Base-by-base conservation (phyloP, 2,797 vertebrate genomes). In the Xerus rutilus region DNA sequence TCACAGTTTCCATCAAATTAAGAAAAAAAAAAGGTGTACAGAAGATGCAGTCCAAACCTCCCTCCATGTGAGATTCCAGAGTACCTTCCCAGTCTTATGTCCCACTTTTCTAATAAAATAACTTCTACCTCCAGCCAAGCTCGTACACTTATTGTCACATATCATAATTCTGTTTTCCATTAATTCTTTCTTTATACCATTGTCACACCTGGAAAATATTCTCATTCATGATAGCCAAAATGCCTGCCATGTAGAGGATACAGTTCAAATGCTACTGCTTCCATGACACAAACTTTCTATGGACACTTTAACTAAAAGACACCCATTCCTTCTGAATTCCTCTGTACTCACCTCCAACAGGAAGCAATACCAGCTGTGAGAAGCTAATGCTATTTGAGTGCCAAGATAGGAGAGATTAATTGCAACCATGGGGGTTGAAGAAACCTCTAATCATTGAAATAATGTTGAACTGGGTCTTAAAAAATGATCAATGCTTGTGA, bases 281-380 rank as follows among this genome's bases (percentile, higher is more conserved):
- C 93, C 94, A 12, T 88, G 69, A 97, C 83, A 79, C 11, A 45
- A 93, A 89, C 5, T 74, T 72, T 78, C 5, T 67, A 11, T 67
- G 54, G 43, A 84, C 17, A 86, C 20, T 49, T 95, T 9, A 79
- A 18, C 21, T 69, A 81, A 91, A 94, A 35, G 2, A 3, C 8
- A 57, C 1, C 1, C 4, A 15, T 86, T 89, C 20, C 30, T 86
- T 93, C 39, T 57, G 30, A 83, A 91, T 84, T 74, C 20, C 14
- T 94, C 77, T 91, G 62, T 49, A 57, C 47, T 57, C 49, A 86
- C 10, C 30, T 59, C 86, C 49, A 65, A 28, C 15, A 82, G 77
- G 47, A 96, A 95, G 90, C 30, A 79, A 47, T 67, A 7, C 8
- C 59, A 87, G 25, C 43, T 59, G 25, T 21, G 25, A 96, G 69